Conservation (phyloP, 1,140 invertebrate species). For the Psilanteris sp. region DNA sequence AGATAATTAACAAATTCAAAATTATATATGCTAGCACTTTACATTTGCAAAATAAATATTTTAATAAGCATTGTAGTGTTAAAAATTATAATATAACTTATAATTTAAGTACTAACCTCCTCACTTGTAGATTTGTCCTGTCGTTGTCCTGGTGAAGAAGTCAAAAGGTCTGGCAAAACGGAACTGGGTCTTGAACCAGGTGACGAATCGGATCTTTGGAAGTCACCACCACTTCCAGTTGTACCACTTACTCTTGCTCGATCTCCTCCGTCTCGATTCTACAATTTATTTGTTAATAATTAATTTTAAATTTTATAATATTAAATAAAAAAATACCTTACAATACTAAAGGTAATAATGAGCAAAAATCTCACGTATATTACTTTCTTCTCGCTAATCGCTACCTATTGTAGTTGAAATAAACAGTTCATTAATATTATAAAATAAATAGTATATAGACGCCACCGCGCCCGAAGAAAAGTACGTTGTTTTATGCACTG, state of each 20-base stretch:
- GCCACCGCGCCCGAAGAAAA: no score
- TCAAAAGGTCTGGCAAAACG: slow-evolving; percentile 95
- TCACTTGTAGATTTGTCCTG: slow-evolving; percentile 96
- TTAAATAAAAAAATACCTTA: no score
- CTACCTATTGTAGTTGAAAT: no score
- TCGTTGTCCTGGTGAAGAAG: slow-evolving; percentile 90
- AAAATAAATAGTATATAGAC: no score
- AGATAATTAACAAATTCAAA: no score
- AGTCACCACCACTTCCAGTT: slow-evolving; percentile 82
- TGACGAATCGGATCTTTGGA: slow-evolving; percentile 82
- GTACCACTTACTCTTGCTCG: slow-evolving; percentile 80
- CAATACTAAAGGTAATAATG: no score
- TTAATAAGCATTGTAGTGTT: slow-evolving; percentile 57
- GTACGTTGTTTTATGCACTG: no score
- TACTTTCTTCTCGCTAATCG: no score
- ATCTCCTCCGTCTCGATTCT: slow-evolving; percentile 82
- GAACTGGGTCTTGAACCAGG: slow-evolving; percentile 88
- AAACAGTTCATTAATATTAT: no score
- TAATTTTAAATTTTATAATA: no score
- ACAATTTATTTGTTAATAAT: slow-evolving; percentile 66
- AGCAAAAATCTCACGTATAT: no score
- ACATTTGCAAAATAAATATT: slow-evolving; percentile 57
- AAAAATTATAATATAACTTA: slow-evolving; percentile 39
- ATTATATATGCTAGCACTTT: slow-evolving; percentile 59
- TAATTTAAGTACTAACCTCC: slow-evolving; percentile 86